Evolutionary conservation across 1,140 invertebrate genomes (phyloP), one percentile per base, ranked within the genome.

Genomic region (Pemphigus obesinymphae): DNA sequence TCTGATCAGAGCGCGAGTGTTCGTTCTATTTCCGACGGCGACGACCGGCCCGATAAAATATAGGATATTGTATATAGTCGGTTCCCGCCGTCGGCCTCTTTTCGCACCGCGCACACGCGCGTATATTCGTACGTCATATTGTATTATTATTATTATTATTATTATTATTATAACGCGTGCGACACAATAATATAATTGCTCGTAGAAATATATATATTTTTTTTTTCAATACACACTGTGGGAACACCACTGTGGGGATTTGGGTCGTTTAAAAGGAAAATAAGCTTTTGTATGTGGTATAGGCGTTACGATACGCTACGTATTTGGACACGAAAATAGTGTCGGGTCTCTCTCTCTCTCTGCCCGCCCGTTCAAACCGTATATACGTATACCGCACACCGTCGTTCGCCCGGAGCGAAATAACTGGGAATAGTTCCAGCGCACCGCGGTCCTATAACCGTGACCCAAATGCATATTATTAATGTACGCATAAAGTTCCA

Each of bases 191-290:
- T n/a, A n/a, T n/a, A n/a, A n/a, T n/a, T n/a, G n/a, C n/a, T n/a
- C n/a, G n/a, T n/a, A n/a, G n/a, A n/a, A n/a, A n/a, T n/a, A 23
- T 68, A 72, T 29, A 11, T 29, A 26, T 72, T 17, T 72, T 29
- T 72, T 48, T 70, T 72, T 72, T 72, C 68, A 72, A 72, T 72
- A 72, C 29, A 72, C 45, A 72, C n/a, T n/a, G n/a, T n/a, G n/a
- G n/a, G n/a, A 72, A 72, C 48, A 23, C 43, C 68, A 20, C 43
- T 48, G 20, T 48, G 17, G 23, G 40, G 31, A 78, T 78, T 78
- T 61, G 50, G 75, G 55, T 78, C 53, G 55, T 58, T 78, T 78
- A 43, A 78, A 58, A 78, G 31, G 75, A 78, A 78, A 78, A 78
- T 58, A 78, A 40, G 34, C 75, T 78, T 78, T 78, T 58, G 43